Evolutionary conservation across 2,797 vertebrate species (phyloP).

Genomic region (Harpagifer antarcticus): DNA sequence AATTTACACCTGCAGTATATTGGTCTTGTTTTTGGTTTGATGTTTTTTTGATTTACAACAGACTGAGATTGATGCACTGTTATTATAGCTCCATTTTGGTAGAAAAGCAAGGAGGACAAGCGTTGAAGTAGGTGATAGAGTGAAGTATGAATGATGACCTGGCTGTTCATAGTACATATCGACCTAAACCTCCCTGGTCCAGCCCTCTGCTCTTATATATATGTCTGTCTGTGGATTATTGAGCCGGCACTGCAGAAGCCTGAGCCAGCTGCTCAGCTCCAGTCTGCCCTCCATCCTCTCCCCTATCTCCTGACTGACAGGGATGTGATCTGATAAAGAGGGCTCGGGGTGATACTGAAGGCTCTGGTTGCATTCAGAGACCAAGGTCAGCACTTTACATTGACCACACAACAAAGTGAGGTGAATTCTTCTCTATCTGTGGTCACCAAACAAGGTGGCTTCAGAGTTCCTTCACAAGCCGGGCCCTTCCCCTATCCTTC

Average conservation of each 20-base stretch:
- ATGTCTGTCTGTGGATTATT: slow-evolving; percentile 79
- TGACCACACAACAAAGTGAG: slow-evolving; percentile 59
- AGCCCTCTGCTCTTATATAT: slow-evolving; percentile 69
- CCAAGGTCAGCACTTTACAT: slow-evolving; percentile 81
- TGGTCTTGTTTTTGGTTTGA: slow-evolving; percentile 11
- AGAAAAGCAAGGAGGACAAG: slow-evolving; percentile 11
- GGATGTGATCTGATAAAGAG: slow-evolving; percentile 72
- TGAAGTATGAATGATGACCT: slow-evolving; percentile 56
- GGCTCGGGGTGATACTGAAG: slow-evolving; percentile 52
- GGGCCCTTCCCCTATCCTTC: slow-evolving; percentile 28
- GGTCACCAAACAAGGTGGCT: slow-evolving; percentile 55
- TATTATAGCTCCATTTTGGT: slow-evolving; percentile 10
- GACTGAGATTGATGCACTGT: background rate
- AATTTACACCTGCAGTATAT: background rate
- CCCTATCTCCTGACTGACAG: slow-evolving; percentile 39
- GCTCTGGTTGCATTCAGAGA: slow-evolving; percentile 78
- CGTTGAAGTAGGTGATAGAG: slow-evolving; percentile 31
- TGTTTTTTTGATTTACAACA: slow-evolving; percentile 4
- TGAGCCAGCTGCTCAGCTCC: slow-evolving; percentile 56
- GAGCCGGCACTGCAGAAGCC: slow-evolving; percentile 64
- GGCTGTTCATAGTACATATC: slow-evolving; percentile 43
- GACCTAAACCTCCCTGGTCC: slow-evolving; percentile 52
- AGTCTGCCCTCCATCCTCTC: slow-evolving; percentile 60
- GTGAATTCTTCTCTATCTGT: slow-evolving; percentile 63
- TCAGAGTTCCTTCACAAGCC: slow-evolving; percentile 14